Evolutionary conservation across 2,797 vertebrate genomes (phyloP), one percentile per base, ranked within the genome.

Genomic region (Poeciliopsis turneri): DNA sequence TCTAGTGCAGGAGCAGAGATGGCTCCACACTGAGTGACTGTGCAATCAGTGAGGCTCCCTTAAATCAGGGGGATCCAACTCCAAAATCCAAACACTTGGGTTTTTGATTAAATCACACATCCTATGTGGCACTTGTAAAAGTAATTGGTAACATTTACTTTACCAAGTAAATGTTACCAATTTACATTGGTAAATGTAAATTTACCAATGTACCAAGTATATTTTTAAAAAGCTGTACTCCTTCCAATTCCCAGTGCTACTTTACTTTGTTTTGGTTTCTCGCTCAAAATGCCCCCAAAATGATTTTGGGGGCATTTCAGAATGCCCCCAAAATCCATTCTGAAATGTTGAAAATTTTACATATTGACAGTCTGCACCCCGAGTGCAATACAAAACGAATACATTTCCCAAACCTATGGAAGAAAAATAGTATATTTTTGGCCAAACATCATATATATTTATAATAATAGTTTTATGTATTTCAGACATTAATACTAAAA

Each of bases 391-490:
- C 11, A 43, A 43, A n/a, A 43, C 5, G 2, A 68, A 68, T 41
- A 68, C 39, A 43, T 43, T 43, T 69, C 20, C 33, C 41, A 25
- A 8, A 39, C 3, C 4, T 68, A 25, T 41, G 20, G 20, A 68
- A 43, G 5, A 11, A 25, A 39, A 43, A 43, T 33, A 39, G 5
- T 25, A 68, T 12, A 69, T 13, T 25, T 69, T 41, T 11, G 20
- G 36, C 23, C 23, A 43, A 43, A 69, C 39, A 69, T n/a, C 25
- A 43, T 69, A 4, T n/a, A 20, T 23, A 23, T 33, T 25, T 64
- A 25, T 69, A n/a, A n/a, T 20, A 51, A 11, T 75, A 5, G 57
- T 77, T 78, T 79, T 6, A 75, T 61, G n/a, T 23, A 57, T 59
- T 39, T 30, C 5, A 72, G 45, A 8, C 41, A 47, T 39, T 46